Conservation (phyloP, 30 jellyfish, hydroid and myxozoan genomes). For the Sanderia malayensis region DNA sequence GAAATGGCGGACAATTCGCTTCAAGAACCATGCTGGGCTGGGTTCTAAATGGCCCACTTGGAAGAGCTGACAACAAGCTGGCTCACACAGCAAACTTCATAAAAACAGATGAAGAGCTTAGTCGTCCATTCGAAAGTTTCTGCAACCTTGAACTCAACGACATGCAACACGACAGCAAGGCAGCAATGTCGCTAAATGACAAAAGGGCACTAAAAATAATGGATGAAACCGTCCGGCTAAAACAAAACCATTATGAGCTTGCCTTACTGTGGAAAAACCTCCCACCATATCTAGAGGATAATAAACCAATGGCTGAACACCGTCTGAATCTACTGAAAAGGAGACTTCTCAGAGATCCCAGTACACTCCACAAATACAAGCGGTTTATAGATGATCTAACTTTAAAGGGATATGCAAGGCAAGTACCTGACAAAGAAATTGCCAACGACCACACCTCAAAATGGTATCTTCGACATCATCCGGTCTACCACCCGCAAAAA, state of each 20-base stretch:
- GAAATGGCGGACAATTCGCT: slow-evolving; percentile 14
- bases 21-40: slow-evolving; percentile 12
- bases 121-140: neutral
- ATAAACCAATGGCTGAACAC: slow-evolving; percentile 15
- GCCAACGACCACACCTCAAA: slow-evolving; percentile 1
- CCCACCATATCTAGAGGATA: slow-evolving; percentile 25
- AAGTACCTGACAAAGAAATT: neutral
- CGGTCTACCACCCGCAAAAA: slow-evolving; percentile 56
- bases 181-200: neutral
- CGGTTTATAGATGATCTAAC: neutral
- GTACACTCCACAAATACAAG: neutral
- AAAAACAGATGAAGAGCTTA: neutral
- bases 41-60: slow-evolving; percentile 34
- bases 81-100: neutral
- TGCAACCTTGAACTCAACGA: neutral
- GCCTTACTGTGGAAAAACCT: slow-evolving; percentile 37
- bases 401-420: slow-evolving; percentile 13
- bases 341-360: neutral
- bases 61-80: neutral
- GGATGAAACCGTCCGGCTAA: slow-evolving; percentile 21
- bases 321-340: neutral
- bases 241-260: slow-evolving; percentile 41
- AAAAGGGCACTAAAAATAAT: neutral
- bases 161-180: neutral
- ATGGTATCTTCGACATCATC: slow-evolving; percentile 79